A percentile compares a stretch with the other conserved stretches of the same genome.
These are phyloP conservation scores for Tubulanus polymorphus DNA, from an alignment of 2,888 invertebrate genomes.

Conservation along the genomic window DNA sequence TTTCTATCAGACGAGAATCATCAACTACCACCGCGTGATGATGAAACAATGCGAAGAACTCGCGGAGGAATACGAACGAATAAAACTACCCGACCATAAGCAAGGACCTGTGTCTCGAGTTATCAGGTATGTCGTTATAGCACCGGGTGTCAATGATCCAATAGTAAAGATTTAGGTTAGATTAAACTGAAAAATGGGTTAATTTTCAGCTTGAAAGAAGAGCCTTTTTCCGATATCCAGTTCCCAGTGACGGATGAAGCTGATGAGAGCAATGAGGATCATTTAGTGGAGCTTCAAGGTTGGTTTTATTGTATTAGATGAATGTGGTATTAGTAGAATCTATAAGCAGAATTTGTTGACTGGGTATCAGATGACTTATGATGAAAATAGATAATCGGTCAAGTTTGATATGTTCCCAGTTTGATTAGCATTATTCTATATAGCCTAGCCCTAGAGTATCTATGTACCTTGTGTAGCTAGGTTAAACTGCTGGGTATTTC, in stretches of 20 bases:
- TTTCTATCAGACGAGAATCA: slow-evolving; percentile 59
- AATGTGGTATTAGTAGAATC: no score
- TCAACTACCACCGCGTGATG: slow-evolving; percentile 47
- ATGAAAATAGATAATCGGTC: no score
- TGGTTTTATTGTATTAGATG: no score
- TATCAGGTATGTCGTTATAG: slow-evolving; percentile 29
- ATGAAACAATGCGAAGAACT: slow-evolving; percentile 44
- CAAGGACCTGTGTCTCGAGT: slow-evolving; percentile 24
- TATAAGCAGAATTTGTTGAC: no score
- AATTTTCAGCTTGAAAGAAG: slow-evolving; percentile 39
- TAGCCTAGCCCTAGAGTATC: no score
- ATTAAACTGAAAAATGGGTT: neutral
- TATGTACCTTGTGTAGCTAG: no score
- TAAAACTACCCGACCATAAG: slow-evolving; percentile 30
- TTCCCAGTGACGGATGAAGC: slow-evolving; percentile 45
- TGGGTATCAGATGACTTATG: no score
- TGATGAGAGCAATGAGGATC: slow-evolving; percentile 41
- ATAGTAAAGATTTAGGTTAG: neutral
- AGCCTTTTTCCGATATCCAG: slow-evolving; percentile 42
- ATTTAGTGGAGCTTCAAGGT: slow-evolving; percentile 47
- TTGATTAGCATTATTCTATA: no score
- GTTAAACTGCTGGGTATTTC: no score
- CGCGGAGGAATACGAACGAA: slow-evolving; percentile 49
- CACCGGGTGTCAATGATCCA: neutral
- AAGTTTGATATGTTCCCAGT: no score